phyloP scores from a whole-genome alignment of 2,888 invertebrate genomes.

The Thalpophila matura region DNA sequence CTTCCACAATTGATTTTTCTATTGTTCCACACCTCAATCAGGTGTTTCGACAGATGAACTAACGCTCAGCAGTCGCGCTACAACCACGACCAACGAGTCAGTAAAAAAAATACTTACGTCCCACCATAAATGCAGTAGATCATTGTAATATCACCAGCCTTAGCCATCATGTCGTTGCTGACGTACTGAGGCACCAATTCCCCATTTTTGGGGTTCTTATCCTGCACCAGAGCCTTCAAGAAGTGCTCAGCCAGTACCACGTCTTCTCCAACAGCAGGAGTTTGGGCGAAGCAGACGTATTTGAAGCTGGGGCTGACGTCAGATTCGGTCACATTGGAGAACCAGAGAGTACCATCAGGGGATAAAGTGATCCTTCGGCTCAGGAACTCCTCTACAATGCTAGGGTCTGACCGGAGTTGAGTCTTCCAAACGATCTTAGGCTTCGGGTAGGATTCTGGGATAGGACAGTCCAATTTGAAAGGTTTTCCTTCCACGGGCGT shows the following conservation, averaged over 20 bases:
- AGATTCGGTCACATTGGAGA: slow-evolving; percentile 76
- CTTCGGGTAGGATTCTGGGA: slow-evolving; percentile 78
- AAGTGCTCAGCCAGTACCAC: slow-evolving; percentile 77
- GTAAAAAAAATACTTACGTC: slow-evolving; percentile 73
- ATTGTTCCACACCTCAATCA: too few relatives aligned
- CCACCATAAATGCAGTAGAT: slow-evolving; percentile 85
- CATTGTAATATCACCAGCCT: slow-evolving; percentile 73
- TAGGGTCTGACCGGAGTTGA: slow-evolving; percentile 67
- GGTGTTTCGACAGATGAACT: too few relatives aligned
- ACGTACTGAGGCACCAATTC: slow-evolving; percentile 77
- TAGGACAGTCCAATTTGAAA: slow-evolving; percentile 76
- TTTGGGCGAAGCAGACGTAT: slow-evolving; percentile 79
- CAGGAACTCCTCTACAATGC: slow-evolving; percentile 63
- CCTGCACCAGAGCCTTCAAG: slow-evolving; percentile 69
- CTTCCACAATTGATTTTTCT: too few relatives aligned
- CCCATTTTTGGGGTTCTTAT: slow-evolving; percentile 66
- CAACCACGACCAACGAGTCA: too few relatives aligned
- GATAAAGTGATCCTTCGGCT: slow-evolving; percentile 74
- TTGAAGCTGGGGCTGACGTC: slow-evolving; percentile 73
- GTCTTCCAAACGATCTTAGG: slow-evolving; percentile 79
- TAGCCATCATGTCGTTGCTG: slow-evolving; percentile 73
- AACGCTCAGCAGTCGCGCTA: too few relatives aligned
- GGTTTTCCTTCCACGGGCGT: slow-evolving; percentile 78
- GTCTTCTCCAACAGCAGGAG: slow-evolving; percentile 71
- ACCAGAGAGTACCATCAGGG: slow-evolving; percentile 79